Evolutionary conservation across 1,140 invertebrate species (phyloP).

Genomic region (Macrostomum lignano): DNA sequence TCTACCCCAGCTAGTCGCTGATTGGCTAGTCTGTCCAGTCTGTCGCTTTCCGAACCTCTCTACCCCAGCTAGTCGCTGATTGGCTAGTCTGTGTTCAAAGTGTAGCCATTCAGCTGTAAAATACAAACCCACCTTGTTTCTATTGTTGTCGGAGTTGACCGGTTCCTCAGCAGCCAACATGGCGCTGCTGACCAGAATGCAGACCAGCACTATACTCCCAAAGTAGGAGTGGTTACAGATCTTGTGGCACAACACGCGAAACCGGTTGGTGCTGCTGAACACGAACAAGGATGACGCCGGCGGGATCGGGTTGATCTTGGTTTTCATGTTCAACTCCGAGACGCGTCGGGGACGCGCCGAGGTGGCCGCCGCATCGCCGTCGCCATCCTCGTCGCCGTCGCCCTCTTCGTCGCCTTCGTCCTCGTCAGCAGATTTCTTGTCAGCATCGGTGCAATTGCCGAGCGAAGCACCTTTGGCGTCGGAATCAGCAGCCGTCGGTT

Average conservation of each 20-base stretch:
- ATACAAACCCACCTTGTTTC: constrained; percentile 34
- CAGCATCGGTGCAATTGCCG: no score
- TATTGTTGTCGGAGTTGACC: constrained; percentile 40
- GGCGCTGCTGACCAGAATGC: constrained; percentile 87
- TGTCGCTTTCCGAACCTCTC: no score
- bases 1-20: no score
- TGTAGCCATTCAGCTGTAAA: no score
- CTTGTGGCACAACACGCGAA: constrained; percentile 81
- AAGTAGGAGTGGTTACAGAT: constrained; percentile 81
- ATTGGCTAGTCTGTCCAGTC: no score
- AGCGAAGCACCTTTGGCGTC: no score
- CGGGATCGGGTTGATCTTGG: constrained; percentile 69
- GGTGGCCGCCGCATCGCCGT: constrained; percentile 4
- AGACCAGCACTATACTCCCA: constrained; percentile 72
- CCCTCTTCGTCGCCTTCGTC: no score
- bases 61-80: no score
- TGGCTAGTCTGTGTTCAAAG: no score
- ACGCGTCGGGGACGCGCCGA: constrained; percentile 1
- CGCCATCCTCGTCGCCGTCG: constrained; percentile 6
- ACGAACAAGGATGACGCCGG: constrained; percentile 75
- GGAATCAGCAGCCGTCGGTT: no score
- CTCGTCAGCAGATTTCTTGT: no score
- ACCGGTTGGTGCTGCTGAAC: constrained; percentile 73
- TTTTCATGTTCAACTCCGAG: constrained; percentile 9
- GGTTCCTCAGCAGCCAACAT: constrained; percentile 95